phyloP scores from a whole-genome alignment of 1,140 invertebrate species.

The Drosophila miranda region DNA sequence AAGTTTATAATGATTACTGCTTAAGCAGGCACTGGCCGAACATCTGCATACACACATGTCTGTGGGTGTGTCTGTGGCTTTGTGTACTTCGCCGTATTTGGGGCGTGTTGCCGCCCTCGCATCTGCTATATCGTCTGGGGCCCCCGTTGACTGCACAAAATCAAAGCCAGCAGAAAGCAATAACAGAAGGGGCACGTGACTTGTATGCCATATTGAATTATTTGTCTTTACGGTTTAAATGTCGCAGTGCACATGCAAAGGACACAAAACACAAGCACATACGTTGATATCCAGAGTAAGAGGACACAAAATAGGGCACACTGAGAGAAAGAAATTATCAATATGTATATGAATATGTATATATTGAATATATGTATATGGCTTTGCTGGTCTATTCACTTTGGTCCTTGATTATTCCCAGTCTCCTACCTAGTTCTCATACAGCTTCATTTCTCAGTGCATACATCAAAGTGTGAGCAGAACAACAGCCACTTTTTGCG shows the following conservation, averaged over 20 bases:
- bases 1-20: conserved; percentile 72
- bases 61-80: background rate
- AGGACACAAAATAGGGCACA: conserved; percentile 19
- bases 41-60: conserved; percentile 1
- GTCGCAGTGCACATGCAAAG: conserved; percentile 38
- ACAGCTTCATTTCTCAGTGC: background rate
- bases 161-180: conserved; percentile 69
- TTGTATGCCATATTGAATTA: conserved; percentile 74
- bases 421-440: too few relatives aligned
- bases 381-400: too few relatives aligned
- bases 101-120: conserved; percentile 24
- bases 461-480: too few relatives aligned
- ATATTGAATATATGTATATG: too few relatives aligned
- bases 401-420: too few relatives aligned
- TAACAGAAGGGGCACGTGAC: conserved; percentile 68
- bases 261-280: conserved; percentile 6
- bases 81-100: too few relatives aligned
- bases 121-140: conserved; percentile 34
- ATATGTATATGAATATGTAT: too few relatives aligned
- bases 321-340: background rate
- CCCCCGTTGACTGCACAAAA: conserved; percentile 42
- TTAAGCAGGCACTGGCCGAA: conserved; percentile 8
- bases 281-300: background rate
- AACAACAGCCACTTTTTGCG: conserved; percentile 35
- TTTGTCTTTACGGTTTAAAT: conserved; percentile 65